A percentile compares a stretch with the other conserved stretches of the same genome.
These are phyloP conservation scores for Seladonia tumulorum DNA, from an alignment of 2,888 invertebrate genomes.

Conservation along the genomic window DNA sequence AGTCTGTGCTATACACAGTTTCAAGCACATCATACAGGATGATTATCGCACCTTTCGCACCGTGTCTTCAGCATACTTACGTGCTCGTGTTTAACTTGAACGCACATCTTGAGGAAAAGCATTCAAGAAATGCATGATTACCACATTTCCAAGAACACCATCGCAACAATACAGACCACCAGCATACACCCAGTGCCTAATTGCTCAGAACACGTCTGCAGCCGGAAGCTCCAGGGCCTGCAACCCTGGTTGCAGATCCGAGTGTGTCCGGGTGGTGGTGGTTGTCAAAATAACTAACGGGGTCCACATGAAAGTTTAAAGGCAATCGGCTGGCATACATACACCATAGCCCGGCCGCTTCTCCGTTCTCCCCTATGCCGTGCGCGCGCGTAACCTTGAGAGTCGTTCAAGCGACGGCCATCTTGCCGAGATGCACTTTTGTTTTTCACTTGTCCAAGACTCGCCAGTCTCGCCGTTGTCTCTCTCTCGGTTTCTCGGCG, in stretches of 20 bases:
- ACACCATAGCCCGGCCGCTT: constrained; percentile 31
- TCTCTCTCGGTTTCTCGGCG: constrained; percentile 53
- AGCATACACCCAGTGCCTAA: background rate
- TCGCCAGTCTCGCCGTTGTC: constrained; percentile 68
- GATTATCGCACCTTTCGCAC: too few relatives aligned
- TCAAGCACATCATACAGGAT: too few relatives aligned
- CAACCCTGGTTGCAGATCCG: background rate
- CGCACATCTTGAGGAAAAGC: too few relatives aligned
- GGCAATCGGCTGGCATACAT: constrained; percentile 63
- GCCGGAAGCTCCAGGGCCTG: background rate
- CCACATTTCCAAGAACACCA: too few relatives aligned
- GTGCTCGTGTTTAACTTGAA: too few relatives aligned
- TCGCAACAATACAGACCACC: too few relatives aligned
- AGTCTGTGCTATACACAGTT: too few relatives aligned
- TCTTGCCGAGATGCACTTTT: constrained; percentile 83
- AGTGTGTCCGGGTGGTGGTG: background rate
- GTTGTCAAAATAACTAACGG: constrained; percentile 64
- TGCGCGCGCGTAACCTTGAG: constrained; percentile 80
- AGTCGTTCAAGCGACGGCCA: constrained; percentile 81
- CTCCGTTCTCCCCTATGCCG: constrained; percentile 60
- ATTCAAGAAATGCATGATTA: too few relatives aligned
- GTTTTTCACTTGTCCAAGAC: constrained; percentile 78
- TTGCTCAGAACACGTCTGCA: background rate
- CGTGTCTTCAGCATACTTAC: too few relatives aligned
- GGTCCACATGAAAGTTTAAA: constrained; percentile 51